Evolutionary conservation across 2,113 vertebrate species (phyloP).

Genomic region (Bothrops jararaca): DNA sequence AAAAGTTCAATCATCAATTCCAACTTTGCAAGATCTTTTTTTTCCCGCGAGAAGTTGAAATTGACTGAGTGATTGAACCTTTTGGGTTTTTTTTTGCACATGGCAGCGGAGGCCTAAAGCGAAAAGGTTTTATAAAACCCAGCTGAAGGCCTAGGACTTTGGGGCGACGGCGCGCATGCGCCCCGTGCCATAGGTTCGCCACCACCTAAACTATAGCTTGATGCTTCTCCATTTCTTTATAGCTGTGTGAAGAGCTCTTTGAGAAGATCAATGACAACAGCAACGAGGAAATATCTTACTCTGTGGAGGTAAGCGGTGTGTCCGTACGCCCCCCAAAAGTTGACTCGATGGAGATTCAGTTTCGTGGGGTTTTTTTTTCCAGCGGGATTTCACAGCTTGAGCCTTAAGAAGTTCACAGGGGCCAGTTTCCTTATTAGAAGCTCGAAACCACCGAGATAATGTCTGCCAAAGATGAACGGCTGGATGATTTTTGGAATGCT

Average conservation of each 20-base stretch:
- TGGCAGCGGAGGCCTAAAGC: no score
- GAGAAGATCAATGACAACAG: constrained; percentile 96
- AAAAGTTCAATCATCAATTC: no score
- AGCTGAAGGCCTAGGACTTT: no score
- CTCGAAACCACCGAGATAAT: background rate
- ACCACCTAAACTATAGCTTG: constrained; percentile 7
- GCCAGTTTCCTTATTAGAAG: background rate
- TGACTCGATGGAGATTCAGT: background rate
- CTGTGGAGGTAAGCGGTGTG: constrained; percentile 77
- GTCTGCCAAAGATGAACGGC: background rate
- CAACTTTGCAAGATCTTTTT: no score
- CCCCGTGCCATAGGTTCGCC: no score
- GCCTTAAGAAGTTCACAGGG: background rate
- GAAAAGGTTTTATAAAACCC: no score
- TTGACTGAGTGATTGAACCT: no score
- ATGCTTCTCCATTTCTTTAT: constrained; percentile 39
- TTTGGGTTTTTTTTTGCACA: no score
- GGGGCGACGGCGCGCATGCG: no score
- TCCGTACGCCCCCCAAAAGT: accelerated
- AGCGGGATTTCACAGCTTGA: background rate
- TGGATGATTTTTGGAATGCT: background rate
- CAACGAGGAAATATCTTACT: constrained; percentile 93
- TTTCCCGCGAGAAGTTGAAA: no score
- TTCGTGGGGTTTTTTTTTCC: no score
- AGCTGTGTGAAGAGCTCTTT: constrained; percentile 98